These are phyloP conservation scores for Macroramphosus scolopax DNA, from an alignment of 2,797 vertebrate species.

Conservation along the genomic window DNA sequence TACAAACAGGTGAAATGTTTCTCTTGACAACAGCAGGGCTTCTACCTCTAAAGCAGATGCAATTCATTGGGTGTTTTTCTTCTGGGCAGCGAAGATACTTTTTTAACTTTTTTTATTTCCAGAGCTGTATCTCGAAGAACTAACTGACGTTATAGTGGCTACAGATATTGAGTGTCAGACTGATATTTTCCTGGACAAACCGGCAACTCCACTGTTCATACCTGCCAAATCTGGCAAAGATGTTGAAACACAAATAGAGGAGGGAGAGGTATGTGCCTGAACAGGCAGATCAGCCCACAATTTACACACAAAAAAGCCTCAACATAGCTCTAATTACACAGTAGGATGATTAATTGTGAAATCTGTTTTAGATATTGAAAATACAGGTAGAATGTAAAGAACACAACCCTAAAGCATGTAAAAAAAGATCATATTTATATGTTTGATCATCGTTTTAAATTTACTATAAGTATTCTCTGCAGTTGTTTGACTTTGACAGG, in stretches of 20 bases:
- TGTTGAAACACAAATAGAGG: constrained; percentile 87
- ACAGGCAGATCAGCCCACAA: background rate
- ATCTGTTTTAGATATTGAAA: too few relatives aligned
- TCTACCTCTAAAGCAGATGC: too few relatives aligned
- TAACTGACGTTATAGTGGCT: constrained; percentile 78
- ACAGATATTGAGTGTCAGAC: constrained; percentile 87
- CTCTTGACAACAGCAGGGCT: background rate
- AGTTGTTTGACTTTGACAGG: constrained; percentile 94
- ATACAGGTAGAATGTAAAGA: too few relatives aligned
- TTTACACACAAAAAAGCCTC: background rate
- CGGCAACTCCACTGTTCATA: constrained; percentile 87
- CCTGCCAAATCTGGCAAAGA: constrained; percentile 91
- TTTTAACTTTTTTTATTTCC: constrained; percentile 42
- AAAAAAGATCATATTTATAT: too few relatives aligned
- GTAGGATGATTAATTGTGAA: too few relatives aligned
- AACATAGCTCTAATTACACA: background rate
- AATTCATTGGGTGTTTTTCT: background rate
- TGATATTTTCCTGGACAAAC: constrained; percentile 89
- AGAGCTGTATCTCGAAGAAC: constrained; percentile 93
- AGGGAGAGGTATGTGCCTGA: constrained; percentile 85
- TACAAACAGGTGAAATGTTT: constrained; percentile 86
- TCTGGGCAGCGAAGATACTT: background rate
- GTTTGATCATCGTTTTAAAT: background rate
- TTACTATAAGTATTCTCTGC: constrained; percentile 26
- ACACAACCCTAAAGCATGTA: too few relatives aligned